Evolutionary conservation across 2,797 vertebrate species (phyloP).

Genomic region (Diglossa cyanea): DNA sequence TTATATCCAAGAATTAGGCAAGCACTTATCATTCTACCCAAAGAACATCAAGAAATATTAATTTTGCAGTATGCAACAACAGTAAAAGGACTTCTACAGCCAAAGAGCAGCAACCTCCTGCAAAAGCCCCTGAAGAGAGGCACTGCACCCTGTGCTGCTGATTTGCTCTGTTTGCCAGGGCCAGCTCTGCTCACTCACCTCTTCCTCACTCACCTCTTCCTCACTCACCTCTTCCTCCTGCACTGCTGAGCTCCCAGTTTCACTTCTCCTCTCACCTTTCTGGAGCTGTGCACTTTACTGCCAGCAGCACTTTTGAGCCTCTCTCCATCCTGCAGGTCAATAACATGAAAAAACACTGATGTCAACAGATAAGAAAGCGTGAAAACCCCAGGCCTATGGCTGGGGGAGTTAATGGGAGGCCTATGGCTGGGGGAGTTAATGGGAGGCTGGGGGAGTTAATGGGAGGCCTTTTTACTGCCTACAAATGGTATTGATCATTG

Average conservation of each 20-base stretch:
- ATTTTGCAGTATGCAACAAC: neutral
- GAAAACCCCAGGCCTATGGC: neutral
- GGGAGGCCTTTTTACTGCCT: neutral
- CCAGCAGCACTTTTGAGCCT: neutral
- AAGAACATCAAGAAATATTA: neutral
- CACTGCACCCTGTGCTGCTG: neutral
- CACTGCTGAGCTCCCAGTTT: neutral
- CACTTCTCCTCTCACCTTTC: neutral
- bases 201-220: neutral
- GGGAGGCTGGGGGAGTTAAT: neutral
- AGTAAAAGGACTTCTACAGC: neutral
- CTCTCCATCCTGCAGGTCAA: neutral
- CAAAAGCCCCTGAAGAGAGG: neutral
- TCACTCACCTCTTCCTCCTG: neutral
- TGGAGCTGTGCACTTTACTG: neutral
- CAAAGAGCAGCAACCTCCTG: neutral
- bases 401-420: neutral
- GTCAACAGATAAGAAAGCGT: neutral
- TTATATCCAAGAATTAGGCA: neutral
- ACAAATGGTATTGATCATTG: neutral
- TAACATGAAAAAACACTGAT: neutral
- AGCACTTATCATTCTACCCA: neutral
- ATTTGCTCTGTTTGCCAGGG: neutral
- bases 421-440: accelerated
- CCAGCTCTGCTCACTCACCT: neutral